Conservation (phyloP, 2,113 vertebrate species). For the Semicossyphus pulcher region DNA sequence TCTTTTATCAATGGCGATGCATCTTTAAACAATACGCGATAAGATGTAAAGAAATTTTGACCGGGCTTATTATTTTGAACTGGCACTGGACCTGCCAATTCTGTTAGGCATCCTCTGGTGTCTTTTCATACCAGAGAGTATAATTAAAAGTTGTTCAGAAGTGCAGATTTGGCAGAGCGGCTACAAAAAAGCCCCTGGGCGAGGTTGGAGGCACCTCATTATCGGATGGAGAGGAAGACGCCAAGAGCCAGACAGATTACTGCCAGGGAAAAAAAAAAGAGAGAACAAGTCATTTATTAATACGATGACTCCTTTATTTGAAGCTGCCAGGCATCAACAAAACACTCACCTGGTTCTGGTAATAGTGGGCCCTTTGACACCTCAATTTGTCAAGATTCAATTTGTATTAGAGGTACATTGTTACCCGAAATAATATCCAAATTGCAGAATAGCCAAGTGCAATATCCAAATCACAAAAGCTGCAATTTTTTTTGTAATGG, state of each 20-base stretch:
- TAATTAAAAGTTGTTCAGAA: conserved; percentile 76
- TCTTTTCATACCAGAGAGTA: conserved; percentile 61
- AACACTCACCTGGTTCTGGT: conserved; percentile 23
- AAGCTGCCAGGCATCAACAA: conserved; percentile 55
- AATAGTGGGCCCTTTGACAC: conserved; percentile 39
- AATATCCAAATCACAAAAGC: neutral
- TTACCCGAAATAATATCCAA: neutral
- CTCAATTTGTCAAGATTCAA: conserved; percentile 17
- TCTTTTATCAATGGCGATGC: too few relatives aligned
- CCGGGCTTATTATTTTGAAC: conserved; percentile 46
- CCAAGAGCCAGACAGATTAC: conserved; percentile 71
- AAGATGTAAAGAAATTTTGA: conserved; percentile 13
- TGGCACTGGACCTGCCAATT: conserved; percentile 23
- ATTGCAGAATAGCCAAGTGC: neutral
- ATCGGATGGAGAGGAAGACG: conserved; percentile 53
- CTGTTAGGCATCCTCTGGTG: conserved; percentile 39
- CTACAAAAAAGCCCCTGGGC: conserved; percentile 59
- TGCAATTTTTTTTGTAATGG: neutral
- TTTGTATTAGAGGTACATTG: neutral
- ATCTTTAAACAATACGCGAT: neutral
- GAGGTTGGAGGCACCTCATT: conserved; percentile 74
- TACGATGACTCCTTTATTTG: conserved; percentile 49
- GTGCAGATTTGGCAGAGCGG: conserved; percentile 68
- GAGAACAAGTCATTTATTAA: conserved; percentile 67
- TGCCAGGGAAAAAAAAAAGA: conserved; percentile 44